Conservation (phyloP, 2,797 vertebrate species). For the Cyprinella venusta region DNA sequence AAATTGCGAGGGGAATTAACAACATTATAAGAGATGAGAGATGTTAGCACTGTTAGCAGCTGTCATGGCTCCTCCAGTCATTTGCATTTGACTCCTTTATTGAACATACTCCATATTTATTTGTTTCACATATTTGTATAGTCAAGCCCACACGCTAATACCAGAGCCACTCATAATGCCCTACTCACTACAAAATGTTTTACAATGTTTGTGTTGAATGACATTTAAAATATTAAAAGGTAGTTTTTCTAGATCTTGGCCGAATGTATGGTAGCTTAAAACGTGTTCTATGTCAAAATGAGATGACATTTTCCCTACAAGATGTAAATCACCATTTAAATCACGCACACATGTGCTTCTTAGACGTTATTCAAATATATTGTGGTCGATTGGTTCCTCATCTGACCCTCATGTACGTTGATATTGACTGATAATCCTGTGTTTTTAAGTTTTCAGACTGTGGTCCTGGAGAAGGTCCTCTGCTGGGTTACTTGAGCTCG, state of each 20-base stretch:
- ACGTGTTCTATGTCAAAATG: background rate
- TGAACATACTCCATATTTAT: background rate
- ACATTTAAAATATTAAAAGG: background rate
- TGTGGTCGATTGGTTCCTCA: background rate
- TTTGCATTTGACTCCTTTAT: background rate
- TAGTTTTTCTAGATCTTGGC: background rate
- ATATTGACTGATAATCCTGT: constrained; percentile 52
- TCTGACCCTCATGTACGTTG: background rate
- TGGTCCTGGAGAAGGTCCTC: constrained; percentile 62
- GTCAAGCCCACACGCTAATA: background rate
- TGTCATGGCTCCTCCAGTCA: background rate
- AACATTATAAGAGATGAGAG: background rate
- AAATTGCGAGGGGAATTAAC: background rate
- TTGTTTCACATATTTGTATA: background rate
- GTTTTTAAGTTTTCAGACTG: constrained; percentile 75
- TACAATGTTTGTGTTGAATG: background rate
- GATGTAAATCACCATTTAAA: background rate
- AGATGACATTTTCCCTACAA: background rate
- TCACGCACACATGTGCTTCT: background rate
- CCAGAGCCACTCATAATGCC: background rate
- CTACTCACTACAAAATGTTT: background rate
- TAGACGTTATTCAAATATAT: constrained; percentile 18
- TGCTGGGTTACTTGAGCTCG: constrained; percentile 64
- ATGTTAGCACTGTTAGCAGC: background rate
- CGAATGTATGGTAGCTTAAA: background rate